Evolutionary conservation across 2,797 vertebrate genomes (phyloP).

Genomic region (Danionella dracula): DNA sequence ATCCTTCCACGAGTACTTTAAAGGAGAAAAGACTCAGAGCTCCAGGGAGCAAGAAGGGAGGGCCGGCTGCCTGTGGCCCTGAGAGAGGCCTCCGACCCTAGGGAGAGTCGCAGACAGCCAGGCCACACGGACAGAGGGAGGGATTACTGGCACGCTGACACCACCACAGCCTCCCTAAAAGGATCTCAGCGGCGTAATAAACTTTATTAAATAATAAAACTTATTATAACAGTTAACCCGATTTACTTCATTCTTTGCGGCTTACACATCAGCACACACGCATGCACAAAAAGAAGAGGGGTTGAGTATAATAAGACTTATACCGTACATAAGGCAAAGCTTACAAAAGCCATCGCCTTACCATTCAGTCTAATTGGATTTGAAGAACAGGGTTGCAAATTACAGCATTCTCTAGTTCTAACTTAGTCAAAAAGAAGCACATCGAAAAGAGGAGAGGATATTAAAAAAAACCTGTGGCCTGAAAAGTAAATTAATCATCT

Average conservation of each 20-base stretch:
- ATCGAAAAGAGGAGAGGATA: slow-evolving; percentile 63
- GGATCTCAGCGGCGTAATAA: slow-evolving; percentile 98
- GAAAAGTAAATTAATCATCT: slow-evolving; percentile 99
- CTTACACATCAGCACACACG: slow-evolving; percentile 85
- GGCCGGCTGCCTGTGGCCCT: slow-evolving; percentile 53
- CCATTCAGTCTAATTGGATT: slow-evolving; percentile 99
- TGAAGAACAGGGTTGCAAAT: slow-evolving; percentile 99
- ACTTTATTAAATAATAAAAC: slow-evolving; percentile 99
- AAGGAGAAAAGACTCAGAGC: slow-evolving; percentile 52
- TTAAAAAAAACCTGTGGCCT: slow-evolving; percentile 82
- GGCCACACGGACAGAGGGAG: slow-evolving; percentile 80
- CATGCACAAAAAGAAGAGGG: slow-evolving; percentile 84
- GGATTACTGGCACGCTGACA: slow-evolving; percentile 96
- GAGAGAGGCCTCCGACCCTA: slow-evolving; percentile 63
- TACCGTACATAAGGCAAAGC: slow-evolving; percentile 99
- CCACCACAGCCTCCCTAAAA: slow-evolving; percentile 97
- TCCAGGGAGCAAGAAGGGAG: slow-evolving; percentile 60
- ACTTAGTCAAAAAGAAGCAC: slow-evolving; percentile 89
- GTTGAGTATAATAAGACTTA: slow-evolving; percentile 98
- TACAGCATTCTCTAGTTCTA: slow-evolving; percentile 98
- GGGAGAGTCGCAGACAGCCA: slow-evolving; percentile 69
- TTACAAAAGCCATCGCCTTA: slow-evolving; percentile 92
- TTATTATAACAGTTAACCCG: slow-evolving; percentile 99
- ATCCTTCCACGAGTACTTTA: slow-evolving; percentile 49
- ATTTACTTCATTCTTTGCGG: slow-evolving; percentile 99